Percentiles rank a stretch among this genome's conserved stretches.
phyloP scores from a whole-genome alignment of 2,113 vertebrate species.

The Pelodiscus sinensis region DNA sequence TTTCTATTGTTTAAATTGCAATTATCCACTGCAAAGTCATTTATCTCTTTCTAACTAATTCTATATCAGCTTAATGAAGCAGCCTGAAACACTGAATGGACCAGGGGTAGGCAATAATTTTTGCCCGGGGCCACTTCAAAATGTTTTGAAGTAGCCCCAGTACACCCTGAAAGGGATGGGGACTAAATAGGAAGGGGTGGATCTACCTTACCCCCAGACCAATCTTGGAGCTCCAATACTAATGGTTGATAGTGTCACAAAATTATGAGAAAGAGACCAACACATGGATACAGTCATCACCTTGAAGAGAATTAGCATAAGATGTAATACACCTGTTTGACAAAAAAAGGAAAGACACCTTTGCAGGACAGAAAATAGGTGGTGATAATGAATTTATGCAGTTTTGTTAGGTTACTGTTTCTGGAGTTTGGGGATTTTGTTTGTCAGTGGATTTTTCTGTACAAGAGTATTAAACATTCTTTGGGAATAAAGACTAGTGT shows the following conservation, averaged over 20 bases:
- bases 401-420: background rate
- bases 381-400: background rate
- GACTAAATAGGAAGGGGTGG: no score
- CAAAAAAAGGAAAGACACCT: background rate
- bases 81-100: background rate
- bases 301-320: background rate
- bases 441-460: background rate
- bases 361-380: background rate
- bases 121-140: no score
- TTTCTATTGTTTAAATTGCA: constrained; percentile 57
- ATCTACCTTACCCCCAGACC: no score
- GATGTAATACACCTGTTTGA: background rate
- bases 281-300: background rate
- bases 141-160: no score
- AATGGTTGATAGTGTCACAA: background rate
- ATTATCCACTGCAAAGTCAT: constrained; percentile 31
- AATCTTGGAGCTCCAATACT: background rate
- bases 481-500: background rate
- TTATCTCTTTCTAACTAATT: constrained; percentile 31
- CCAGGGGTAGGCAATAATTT: background rate
- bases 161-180: no score
- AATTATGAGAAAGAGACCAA: background rate
- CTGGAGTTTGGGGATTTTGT: background rate
- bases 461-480: background rate
- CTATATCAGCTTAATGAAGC: constrained; percentile 32